Evolutionary conservation across 2,113 vertebrate species (phyloP), one percentile per base, ranked within the genome.

Genomic region (Phasianus colchicus): DNA sequence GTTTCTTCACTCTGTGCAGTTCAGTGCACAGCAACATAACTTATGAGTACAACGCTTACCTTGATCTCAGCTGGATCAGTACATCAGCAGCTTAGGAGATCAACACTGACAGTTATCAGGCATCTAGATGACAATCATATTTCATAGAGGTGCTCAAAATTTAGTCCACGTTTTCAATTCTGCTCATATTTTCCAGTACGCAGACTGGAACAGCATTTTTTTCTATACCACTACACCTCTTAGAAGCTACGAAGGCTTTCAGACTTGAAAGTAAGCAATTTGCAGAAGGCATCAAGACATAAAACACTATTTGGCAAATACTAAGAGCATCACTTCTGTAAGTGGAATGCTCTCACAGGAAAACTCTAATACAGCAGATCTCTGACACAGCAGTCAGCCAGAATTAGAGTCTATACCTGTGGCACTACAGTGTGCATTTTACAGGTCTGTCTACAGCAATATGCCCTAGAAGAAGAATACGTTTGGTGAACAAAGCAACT

Each of bases 21-120:
- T 94, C 86, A 76, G 54, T 58, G 86, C 85, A 94, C 91, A 80
- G 61, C 73, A 83, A 47, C 70, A 48, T 80, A 88, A 90, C 36
- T 90, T 80, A 60, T 3, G 12, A 83, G 61, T 25, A 83, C 65
- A 92, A 29, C 71, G 19, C 90, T 85, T 89, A 76, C 71, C 87
- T 91, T 75, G 57, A 72, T 86, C 86, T 89, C 61, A 65, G 66
- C 63, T 48, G 80, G 70, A 91, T 93, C 83, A 76, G 91, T 65
- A 36, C 90, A 94, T 92, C 91, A 82, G 66, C 66, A 93, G 74
- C 76, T 80, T 57, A 21, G 66, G 63, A 94, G 66, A 95, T 88
- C 83, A 88, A 29, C 79, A 54, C 63, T 52, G 73, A 55, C 80
- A 79, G 40, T 69, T 86, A 91, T 45, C 92, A 76, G 83, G 58